Evolutionary conservation across 2,113 vertebrate genomes (phyloP), one percentile per base, ranked within the genome.

Genomic region (Phrynosoma platyrhinos): DNA sequence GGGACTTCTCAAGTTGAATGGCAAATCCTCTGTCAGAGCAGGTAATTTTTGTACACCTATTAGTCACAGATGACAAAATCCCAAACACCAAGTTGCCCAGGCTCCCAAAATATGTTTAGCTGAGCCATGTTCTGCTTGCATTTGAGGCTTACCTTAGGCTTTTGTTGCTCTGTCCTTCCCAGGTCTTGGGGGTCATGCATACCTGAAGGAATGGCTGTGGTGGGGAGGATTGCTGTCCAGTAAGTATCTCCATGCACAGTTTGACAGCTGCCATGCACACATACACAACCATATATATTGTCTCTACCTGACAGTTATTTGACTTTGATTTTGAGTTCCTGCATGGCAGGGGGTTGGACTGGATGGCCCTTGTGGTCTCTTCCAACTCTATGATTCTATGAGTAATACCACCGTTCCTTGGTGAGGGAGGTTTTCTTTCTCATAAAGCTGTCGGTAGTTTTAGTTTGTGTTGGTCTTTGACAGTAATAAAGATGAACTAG

Each of bases 201-300:
- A 98, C 90, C 96, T 98, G 47, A 97, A 96, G 1, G 97, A 98
- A 89, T 97, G 97, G 97, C 94, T 98, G 3, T 98, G 98, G 98
- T 98, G 97, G 98, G 96, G 97, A 72, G 98, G 97, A 81, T 95
- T 98, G 1, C 95, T 98, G 88, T 97, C 97, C 96, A 98, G 98
- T 98, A 97, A 98, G 98, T 96, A 42, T 6, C 4, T 5, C 78
- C 68, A 42, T 77, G 30, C n/a, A 14, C 8, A 0, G n/a, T 1
- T 7, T 83, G 27, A 23, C 77, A 0, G 0, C 27, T 91, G 85
- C 64, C 0, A 0, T 53, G 13, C 66, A 62, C 40, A 55, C 55
- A 20, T 64, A 9, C 9, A 1, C 68, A 30, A 1, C 5, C 27
- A 27, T 69, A 69, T 69, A 20, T 27, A 69, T 69, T 69, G 2